A percentile compares a stretch with the other conserved stretches of the same genome.
Evolutionary conservation across 2,888 invertebrate genomes (phyloP).

Genomic region (Lordiphosa andalusiaca): DNA sequence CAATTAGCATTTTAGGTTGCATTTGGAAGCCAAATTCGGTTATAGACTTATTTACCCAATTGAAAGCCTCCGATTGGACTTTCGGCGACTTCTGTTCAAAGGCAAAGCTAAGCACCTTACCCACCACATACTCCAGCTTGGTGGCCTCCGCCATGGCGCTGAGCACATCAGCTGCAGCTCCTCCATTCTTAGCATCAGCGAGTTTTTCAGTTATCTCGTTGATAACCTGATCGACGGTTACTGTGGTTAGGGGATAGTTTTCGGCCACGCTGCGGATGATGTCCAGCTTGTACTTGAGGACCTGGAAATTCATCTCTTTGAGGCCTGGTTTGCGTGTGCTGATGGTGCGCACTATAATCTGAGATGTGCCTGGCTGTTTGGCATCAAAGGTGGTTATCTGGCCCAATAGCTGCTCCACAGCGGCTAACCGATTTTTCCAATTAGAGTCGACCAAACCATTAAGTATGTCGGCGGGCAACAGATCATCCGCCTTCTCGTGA

Average conservation of each 20-base stretch:
- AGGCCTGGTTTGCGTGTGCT: conserved; percentile 91
- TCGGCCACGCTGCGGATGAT: conserved; percentile 89
- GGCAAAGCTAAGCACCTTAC: conserved; percentile 87
- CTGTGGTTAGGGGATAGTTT: conserved; percentile 86
- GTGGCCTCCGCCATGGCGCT: conserved; percentile 89
- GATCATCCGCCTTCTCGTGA: conserved; percentile 85
- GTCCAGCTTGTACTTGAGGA: conserved; percentile 90
- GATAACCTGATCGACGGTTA: conserved; percentile 87
- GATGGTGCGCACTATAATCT: conserved; percentile 87
- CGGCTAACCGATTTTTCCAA: conserved; percentile 91
- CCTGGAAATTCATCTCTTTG: conserved; percentile 94
- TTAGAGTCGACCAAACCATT: conserved; percentile 87
- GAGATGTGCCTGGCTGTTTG: conserved; percentile 84
- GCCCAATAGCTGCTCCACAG: conserved; percentile 87
- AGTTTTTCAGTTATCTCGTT: conserved; percentile 92
- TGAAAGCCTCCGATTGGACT: conserved; percentile 91
- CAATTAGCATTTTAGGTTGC: conserved; percentile 87
- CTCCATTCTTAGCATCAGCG: conserved; percentile 90
- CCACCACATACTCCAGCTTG: conserved; percentile 87
- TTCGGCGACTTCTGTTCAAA: conserved; percentile 95
- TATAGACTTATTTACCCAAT: conserved; percentile 89
- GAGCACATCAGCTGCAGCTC: conserved; percentile 84
- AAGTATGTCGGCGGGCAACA: conserved; percentile 84
- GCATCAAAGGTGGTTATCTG: conserved; percentile 84
- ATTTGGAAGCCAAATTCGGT: conserved; percentile 92